Conservation (phyloP, 2,113 vertebrate genomes). For the Mola mola region DNA sequence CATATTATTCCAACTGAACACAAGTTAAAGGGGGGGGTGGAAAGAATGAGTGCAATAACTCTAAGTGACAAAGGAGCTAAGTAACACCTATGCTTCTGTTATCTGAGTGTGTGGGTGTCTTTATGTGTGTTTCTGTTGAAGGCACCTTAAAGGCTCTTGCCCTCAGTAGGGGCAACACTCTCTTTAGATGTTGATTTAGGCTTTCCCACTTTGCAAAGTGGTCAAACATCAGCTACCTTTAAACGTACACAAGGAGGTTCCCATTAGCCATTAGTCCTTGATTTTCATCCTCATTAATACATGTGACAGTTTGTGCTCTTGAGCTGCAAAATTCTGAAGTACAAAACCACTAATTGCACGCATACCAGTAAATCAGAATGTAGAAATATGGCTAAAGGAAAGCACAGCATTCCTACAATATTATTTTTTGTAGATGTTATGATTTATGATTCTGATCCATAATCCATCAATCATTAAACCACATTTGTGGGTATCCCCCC, state of each 20-base stretch:
- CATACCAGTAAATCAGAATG: too few relatives aligned
- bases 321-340: too few relatives aligned
- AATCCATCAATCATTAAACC: too few relatives aligned
- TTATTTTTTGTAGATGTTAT: too few relatives aligned
- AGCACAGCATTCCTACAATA: too few relatives aligned
- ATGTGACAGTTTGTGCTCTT: too few relatives aligned
- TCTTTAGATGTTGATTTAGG: constrained; percentile 36
- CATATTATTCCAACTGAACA: constrained; percentile 4
- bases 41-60: background rate
- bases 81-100: constrained; percentile 19
- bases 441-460: too few relatives aligned
- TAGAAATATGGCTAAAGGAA: too few relatives aligned
- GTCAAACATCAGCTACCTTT: constrained; percentile 24
- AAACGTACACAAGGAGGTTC: constrained; percentile 17
- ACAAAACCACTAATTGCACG: too few relatives aligned
- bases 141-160: constrained; percentile 35
- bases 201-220: too few relatives aligned
- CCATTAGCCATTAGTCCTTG: background rate
- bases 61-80: constrained; percentile 1
- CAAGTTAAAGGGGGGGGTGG: background rate
- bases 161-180: constrained; percentile 24
- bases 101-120: background rate
- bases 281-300: background rate
- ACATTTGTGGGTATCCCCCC: too few relatives aligned
- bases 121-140: constrained; percentile 11